A percentile compares a stretch with the other conserved stretches of the same genome.
These are phyloP conservation scores for Danionella cerebrum DNA, from an alignment of 2,113 vertebrate species.

Conservation along the genomic window DNA sequence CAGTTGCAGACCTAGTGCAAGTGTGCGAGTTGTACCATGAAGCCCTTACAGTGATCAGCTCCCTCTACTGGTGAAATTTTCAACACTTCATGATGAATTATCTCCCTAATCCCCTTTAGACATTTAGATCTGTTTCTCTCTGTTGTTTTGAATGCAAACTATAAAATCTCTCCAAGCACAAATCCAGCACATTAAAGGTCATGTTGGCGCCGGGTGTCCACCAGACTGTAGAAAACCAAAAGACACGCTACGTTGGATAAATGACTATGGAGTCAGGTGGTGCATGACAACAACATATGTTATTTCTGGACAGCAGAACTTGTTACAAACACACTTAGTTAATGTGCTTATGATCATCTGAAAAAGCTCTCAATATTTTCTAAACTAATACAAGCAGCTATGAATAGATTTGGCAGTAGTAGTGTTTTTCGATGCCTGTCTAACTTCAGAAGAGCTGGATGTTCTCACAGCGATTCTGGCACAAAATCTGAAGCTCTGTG, in stretches of 20 bases:
- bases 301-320: background rate
- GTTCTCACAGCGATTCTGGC: background rate
- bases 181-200: background rate
- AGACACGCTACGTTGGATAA: background rate
- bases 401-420: background rate
- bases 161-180: background rate
- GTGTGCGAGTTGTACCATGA: background rate
- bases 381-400: background rate
- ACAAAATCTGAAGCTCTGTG: background rate
- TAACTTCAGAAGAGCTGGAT: background rate
- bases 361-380: background rate
- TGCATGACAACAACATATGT: background rate
- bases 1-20: background rate
- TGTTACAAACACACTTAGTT: background rate
- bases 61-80: background rate
- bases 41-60: background rate
- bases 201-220: background rate
- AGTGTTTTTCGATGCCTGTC: background rate
- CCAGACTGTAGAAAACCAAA: background rate
- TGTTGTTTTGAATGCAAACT: background rate
- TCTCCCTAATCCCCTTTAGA: background rate
- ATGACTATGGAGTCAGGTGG: background rate
- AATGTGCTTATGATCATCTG: background rate
- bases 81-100: background rate
- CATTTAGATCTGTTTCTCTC: background rate